These are phyloP conservation scores for Gymnoscopelus braueri DNA, from an alignment of 2,797 vertebrate species.

Conservation along the genomic window DNA sequence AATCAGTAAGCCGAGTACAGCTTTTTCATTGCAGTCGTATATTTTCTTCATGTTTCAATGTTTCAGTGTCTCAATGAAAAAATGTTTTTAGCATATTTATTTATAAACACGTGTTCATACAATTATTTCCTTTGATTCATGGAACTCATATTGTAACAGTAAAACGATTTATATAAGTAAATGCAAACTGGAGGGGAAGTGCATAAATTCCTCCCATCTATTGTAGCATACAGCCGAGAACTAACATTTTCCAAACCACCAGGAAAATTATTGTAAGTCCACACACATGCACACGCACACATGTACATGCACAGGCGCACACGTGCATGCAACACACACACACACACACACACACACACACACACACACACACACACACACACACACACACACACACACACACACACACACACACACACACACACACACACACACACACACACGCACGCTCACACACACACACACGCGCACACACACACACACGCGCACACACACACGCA, in stretches of 20 bases:
- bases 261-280: slow-evolving; percentile 3
- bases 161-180: not conserved
- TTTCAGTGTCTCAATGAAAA: slow-evolving; percentile 36
- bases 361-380: slow-evolving; percentile 18
- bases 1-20: slow-evolving; percentile 31
- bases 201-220: not conserved
- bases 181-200: not conserved
- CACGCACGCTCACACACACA: slow-evolving; percentile 2
- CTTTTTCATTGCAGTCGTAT: slow-evolving; percentile 57
- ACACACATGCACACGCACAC: slow-evolving; percentile 24
- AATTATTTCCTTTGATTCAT: slow-evolving; percentile 6
- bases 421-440: not conserved
- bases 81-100: too few species aligned
- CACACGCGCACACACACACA: not conserved
- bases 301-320: not conserved
- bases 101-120: not conserved
- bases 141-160: not conserved
- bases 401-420: not conserved
- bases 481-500: slow-evolving; percentile 17
- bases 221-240: slow-evolving; percentile 9
- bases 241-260: slow-evolving; percentile 13
- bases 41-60: slow-evolving; percentile 44
- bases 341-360: not conserved
- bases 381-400: slow-evolving; percentile 20
- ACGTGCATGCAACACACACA: not conserved